Percentiles rank a stretch among this genome's conserved stretches.
Conservation (phyloP, 2,113 vertebrate species). For the Mesoclemmys tuberculata region DNA sequence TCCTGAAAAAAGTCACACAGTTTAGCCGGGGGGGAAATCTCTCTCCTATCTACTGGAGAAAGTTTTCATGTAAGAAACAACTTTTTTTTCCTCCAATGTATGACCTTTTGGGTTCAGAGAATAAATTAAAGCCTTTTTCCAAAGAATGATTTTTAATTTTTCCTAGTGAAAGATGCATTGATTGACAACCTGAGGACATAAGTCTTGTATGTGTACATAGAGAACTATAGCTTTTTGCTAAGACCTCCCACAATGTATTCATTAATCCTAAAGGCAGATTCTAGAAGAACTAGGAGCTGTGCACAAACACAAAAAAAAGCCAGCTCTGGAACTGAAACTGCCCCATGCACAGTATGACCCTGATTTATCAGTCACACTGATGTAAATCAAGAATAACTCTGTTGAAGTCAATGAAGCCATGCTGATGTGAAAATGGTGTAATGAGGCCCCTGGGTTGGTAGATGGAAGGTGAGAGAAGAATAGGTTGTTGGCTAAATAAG, state of each 20-base stretch:
- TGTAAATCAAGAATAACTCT: not conserved
- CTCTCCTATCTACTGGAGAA: not conserved
- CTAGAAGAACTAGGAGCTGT: not conserved
- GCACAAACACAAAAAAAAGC: not conserved
- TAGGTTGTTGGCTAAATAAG: not conserved
- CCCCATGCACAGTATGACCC: not conserved
- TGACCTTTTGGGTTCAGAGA: not conserved
- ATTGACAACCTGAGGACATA: not conserved
- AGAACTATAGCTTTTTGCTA: not conserved
- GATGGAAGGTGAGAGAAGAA: not conserved
- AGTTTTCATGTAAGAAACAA: not conserved
- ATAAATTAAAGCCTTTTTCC: not conserved
- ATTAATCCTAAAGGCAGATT: not conserved
- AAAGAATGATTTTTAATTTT: not conserved
- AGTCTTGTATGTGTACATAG: not conserved
- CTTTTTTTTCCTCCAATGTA: not conserved
- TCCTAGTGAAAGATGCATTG: not conserved
- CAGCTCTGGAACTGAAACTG: not conserved
- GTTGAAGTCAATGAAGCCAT: not conserved
- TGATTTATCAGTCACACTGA: not conserved
- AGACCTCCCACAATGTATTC: not conserved
- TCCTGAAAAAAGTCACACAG: constrained; percentile 4
- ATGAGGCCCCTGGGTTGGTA: not conserved
- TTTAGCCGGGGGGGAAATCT: constrained; percentile 11
- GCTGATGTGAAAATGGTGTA: not conserved